These are phyloP conservation scores for Struthidea cinerea DNA, from an alignment of 2,113 vertebrate species.

Conservation along the genomic window DNA sequence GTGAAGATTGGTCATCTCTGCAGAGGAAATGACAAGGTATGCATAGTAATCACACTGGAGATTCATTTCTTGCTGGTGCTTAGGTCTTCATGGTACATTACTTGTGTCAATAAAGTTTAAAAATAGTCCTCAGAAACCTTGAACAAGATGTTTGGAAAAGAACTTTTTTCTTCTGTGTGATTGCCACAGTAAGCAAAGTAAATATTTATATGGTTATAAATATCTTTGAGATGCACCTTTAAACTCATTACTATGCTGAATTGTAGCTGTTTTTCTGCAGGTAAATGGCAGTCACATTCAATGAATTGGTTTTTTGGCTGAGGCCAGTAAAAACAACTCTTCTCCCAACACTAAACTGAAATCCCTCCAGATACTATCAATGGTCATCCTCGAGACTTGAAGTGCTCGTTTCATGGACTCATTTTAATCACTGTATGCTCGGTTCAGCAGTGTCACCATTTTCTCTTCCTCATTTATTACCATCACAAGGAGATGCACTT, in stretches of 20 bases:
- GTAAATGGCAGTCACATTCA: not conserved
- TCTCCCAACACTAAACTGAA: not conserved
- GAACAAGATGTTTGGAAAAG: not conserved
- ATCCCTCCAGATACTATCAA: not conserved
- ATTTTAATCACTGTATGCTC: not conserved
- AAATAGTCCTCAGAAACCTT: constrained; percentile 5
- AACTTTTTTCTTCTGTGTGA: not conserved
- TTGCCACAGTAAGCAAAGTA: not conserved
- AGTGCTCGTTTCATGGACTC: not conserved
- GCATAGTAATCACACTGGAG: not conserved
- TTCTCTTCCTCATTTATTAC: not conserved
- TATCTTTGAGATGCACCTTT: not conserved
- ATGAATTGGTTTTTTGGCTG: not conserved
- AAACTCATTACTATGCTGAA: not conserved
- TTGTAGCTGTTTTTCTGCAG: not conserved
- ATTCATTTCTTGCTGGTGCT: constrained; percentile 2
- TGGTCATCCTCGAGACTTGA: not conserved
- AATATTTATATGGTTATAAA: not conserved
- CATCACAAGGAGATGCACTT: not conserved
- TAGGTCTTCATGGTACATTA: not conserved
- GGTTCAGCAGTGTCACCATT: not conserved
- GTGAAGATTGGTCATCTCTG: not conserved
- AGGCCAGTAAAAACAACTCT: not conserved
- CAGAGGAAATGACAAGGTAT: constrained; percentile 16
- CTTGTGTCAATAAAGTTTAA: constrained; percentile 10